Evolutionary conservation across 1,140 invertebrate species (phyloP).

Genomic region (Drosophila punjabiensis): DNA sequence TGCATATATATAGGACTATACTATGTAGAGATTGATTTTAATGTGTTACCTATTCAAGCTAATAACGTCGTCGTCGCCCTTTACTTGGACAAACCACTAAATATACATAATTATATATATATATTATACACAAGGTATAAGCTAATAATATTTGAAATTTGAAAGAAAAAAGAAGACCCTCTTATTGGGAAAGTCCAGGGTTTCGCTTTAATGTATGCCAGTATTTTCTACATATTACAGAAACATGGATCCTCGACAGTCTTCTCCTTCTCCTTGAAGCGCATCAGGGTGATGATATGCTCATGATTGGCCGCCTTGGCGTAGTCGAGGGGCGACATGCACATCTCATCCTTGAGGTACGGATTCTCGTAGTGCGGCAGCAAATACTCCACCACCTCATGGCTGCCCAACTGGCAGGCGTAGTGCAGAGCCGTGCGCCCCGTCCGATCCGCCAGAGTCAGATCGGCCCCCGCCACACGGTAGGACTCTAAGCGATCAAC

Average conservation of each 20-base stretch:
- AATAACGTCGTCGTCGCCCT: conserved; percentile 60
- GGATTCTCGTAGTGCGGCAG: conserved; percentile 84
- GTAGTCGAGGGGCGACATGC: conserved; percentile 86
- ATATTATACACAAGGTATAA: conserved; percentile 74
- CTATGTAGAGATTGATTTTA: conserved; percentile 78
- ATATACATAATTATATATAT: conserved; percentile 47
- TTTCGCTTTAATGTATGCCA: not conserved
- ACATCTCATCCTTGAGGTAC: conserved; percentile 83
- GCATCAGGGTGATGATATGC: conserved; percentile 44
- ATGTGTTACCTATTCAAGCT: conserved; percentile 75
- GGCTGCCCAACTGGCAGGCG: conserved; percentile 86
- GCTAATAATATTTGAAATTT: conserved; percentile 81
- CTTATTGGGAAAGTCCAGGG: conserved; percentile 2
- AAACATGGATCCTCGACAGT: conserved; percentile 5
- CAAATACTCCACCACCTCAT: conserved; percentile 84
- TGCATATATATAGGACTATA: conserved; percentile 44
- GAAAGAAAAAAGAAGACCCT: conserved; percentile 38
- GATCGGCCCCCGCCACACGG: conserved; percentile 88
- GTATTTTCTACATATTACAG: not conserved
- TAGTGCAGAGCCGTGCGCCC: conserved; percentile 88
- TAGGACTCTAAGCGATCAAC: conserved; percentile 87
- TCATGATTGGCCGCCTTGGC: conserved; percentile 75
- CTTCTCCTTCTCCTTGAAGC: conserved; percentile 34
- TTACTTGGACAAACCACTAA: conserved; percentile 76
- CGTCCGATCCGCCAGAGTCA: conserved; percentile 87